These are phyloP conservation scores for Euschistus heros DNA, from an alignment of 1,140 invertebrate species.

Conservation along the genomic window DNA sequence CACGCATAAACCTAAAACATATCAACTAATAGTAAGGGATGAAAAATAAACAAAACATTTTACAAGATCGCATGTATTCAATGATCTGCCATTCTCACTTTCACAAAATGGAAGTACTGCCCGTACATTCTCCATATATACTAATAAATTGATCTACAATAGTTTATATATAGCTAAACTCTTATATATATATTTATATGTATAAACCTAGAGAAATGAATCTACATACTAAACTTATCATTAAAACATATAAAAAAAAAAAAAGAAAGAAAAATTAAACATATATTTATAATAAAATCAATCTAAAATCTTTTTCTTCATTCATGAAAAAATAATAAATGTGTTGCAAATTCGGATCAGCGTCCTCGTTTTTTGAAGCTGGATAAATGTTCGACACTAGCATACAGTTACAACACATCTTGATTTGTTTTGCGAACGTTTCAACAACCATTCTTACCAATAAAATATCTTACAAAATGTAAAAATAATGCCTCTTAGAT, in stretches of 20 bases:
- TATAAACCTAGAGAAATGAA: conserved; percentile 26
- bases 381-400: not conserved
- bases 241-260: conserved; percentile 25
- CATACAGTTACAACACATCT: too few species aligned
- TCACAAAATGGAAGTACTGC: conserved; percentile 23
- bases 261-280: conserved; percentile 4
- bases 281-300: conserved; percentile 12
- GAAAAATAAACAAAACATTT: conserved; percentile 11
- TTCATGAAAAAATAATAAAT: conserved; percentile 17
- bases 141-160: conserved; percentile 24
- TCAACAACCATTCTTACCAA: conserved; percentile 8
- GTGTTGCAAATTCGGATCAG: conserved; percentile 18
- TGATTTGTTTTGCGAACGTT: conserved; percentile 14
- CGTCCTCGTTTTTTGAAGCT: not conserved
- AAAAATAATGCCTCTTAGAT: conserved; percentile 20
- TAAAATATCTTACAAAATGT: conserved; percentile 19
- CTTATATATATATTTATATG: conserved; percentile 25
- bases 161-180: conserved; percentile 24
- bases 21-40: not conserved
- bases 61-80: conserved; percentile 26
- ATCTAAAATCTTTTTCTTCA: conserved; percentile 14
- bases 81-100: conserved; percentile 16
- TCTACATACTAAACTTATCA: conserved; percentile 25
- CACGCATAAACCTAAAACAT: too few species aligned
- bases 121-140: conserved; percentile 24